Evolutionary conservation across 1,140 invertebrate species (phyloP), one percentile per base, ranked within the genome.

Genomic region (Drosophila cardini): DNA sequence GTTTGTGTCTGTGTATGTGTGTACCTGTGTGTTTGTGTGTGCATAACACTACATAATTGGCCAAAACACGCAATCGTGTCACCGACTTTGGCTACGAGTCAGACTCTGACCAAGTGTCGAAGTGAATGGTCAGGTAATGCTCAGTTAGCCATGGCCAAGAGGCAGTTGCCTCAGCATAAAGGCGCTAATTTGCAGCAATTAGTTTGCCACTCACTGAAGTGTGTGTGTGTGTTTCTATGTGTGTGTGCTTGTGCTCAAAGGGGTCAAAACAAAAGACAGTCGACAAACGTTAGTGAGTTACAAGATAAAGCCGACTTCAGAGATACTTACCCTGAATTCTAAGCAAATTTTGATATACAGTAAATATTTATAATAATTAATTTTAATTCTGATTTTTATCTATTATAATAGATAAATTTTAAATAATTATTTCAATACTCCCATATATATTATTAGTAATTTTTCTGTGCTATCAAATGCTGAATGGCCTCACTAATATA

Each of bases 111-210:
- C 9, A 40, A 6, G 34, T 40, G 30, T 34, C 30, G 10, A 45
- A 56, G 52, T 65, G 45, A 70, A 63, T 43, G 73, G 69, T 42
- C 63, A 62, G 78, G 43, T 57, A 53, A 52, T 62, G 76, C 64
- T 67, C 60, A 76, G 58, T 72, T 58, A 58, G 80, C 64, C 63
- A 63, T 61, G 57, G 63, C 48, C 81, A 45, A 72, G 57, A 52
- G 58, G 18, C 63, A 57, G 52, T 43, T 65, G 45, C 4, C 32
- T 67, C 68, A 64, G 72, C 80, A 90, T 80, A 89, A 89, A 85
- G 80, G 85, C 85, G 84, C 78, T 89, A 89, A 89, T 89, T 89
- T 89, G 84, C 67, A 81, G 74, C 85, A 89, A 89, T 89, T 89
- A 80, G 80, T 73, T 78, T 87, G 52, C 46, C 65, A 78, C 78